phyloP scores from a whole-genome alignment of 1,140 invertebrate species.

The Pseudomyrmex gracilis region DNA sequence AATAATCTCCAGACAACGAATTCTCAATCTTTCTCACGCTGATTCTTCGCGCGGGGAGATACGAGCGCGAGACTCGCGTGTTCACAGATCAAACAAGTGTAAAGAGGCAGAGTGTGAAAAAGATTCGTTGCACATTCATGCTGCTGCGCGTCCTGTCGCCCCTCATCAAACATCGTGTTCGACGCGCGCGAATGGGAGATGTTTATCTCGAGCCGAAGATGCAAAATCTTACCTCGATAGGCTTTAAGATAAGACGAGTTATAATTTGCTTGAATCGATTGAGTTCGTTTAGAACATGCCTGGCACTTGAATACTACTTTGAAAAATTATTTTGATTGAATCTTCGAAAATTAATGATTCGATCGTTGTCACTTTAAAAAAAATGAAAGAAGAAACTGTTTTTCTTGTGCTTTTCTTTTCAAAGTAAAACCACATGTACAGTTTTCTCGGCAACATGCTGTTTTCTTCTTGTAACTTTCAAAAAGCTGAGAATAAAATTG shows the following conservation, averaged over 20 bases:
- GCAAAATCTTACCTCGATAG: slow-evolving; percentile 60
- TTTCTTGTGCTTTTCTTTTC: too few relatives aligned
- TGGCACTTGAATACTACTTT: too few relatives aligned
- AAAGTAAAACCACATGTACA: too few relatives aligned
- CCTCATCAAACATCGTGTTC: slow-evolving; percentile 60
- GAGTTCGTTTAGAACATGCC: slow-evolving; percentile 15
- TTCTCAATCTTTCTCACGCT: slow-evolving; percentile 41
- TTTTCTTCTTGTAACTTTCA: too few relatives aligned
- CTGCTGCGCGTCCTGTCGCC: slow-evolving; percentile 58
- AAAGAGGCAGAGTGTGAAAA: slow-evolving; percentile 34
- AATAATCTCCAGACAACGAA: slow-evolving; percentile 25
- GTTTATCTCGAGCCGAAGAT: slow-evolving; percentile 73
- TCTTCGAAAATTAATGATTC: slow-evolving; percentile 52
- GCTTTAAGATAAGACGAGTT: slow-evolving; percentile 72
- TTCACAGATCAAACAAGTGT: slow-evolving; percentile 61
- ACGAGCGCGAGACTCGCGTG: slow-evolving; percentile 38
- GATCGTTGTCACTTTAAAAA: not conserved
- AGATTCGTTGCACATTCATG: slow-evolving; percentile 59
- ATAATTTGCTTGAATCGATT: slow-evolving; percentile 76
- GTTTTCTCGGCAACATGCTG: too few relatives aligned
- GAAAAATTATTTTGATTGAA: slow-evolving; percentile 55
- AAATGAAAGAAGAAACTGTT: too few relatives aligned
- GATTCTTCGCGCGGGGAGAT: not conserved
- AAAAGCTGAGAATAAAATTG: too few relatives aligned
- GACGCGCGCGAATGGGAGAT: slow-evolving; percentile 51